A percentile compares a stretch with the other conserved stretches of the same genome.
These are phyloP conservation scores for Siphonodentalium dalli DNA, from an alignment of 2,888 invertebrate species.

Conservation along the genomic window DNA sequence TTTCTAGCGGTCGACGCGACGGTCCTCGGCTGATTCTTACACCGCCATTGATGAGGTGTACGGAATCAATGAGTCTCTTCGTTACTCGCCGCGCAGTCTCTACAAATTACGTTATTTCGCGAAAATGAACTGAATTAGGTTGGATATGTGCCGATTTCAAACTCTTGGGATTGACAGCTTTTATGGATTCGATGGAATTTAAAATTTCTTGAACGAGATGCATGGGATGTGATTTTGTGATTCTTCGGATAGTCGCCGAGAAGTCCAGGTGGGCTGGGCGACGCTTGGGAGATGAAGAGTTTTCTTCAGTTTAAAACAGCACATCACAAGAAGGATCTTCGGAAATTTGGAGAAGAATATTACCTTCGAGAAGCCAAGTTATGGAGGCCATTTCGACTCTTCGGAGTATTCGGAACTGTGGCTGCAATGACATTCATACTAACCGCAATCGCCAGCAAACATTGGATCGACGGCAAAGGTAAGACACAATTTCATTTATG, in stretches of 20 bases:
- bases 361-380: constrained; percentile 50
- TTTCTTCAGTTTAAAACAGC: constrained; percentile 57
- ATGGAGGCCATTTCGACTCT: constrained; percentile 55
- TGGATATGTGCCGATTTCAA: no score
- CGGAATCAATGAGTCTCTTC: no score
- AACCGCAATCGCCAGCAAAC: constrained; percentile 39
- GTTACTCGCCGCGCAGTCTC: no score
- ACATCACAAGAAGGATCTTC: constrained; percentile 47
- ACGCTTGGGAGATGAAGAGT: constrained; percentile 53
- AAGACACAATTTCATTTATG: constrained; percentile 14
- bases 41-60: no score
- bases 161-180: no score
- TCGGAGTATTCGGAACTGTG: constrained; percentile 47
- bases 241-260: background rate
- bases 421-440: constrained; percentile 44
- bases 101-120: no score
- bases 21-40: no score
- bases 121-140: no score
- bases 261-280: constrained; percentile 1
- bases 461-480: constrained; percentile 49
- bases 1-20: no score
- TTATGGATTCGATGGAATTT: no score
- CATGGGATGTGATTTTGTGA: background rate
- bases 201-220: background rate
- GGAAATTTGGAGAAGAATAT: constrained; percentile 55